Evolutionary conservation across 2,113 vertebrate species (phyloP).

Genomic region (Urocynchramus pylzowi): DNA sequence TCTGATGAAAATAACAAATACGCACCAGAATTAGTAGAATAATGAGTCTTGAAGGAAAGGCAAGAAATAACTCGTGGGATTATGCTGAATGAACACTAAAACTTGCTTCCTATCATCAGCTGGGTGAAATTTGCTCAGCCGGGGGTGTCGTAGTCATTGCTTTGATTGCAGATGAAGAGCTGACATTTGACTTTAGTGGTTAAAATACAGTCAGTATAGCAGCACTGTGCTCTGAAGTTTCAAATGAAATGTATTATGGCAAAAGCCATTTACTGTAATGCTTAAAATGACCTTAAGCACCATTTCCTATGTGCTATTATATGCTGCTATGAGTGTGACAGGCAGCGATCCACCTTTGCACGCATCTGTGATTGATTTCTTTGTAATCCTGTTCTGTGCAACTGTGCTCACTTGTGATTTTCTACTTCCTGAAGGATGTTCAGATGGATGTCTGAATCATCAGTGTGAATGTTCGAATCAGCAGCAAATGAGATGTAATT

Average conservation of each 20-base stretch:
- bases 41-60: background rate
- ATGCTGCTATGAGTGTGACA: background rate
- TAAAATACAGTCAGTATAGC: background rate
- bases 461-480: background rate
- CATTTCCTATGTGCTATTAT: background rate
- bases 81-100: background rate
- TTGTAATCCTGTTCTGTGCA: background rate
- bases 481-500: background rate
- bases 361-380: background rate
- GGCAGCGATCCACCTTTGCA: background rate
- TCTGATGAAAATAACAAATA: background rate
- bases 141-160: fast-evolving
- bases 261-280: background rate
- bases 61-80: background rate
- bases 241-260: background rate
- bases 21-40: background rate
- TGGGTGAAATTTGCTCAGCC: background rate
- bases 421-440: background rate
- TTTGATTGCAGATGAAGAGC: background rate
- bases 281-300: background rate
- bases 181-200: background rate
- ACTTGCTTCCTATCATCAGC: background rate
- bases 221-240: background rate
- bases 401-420: background rate
- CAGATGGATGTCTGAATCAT: background rate